Evolutionary conservation across 1,140 invertebrate species (phyloP).

Genomic region (Centruroides vittatus): DNA sequence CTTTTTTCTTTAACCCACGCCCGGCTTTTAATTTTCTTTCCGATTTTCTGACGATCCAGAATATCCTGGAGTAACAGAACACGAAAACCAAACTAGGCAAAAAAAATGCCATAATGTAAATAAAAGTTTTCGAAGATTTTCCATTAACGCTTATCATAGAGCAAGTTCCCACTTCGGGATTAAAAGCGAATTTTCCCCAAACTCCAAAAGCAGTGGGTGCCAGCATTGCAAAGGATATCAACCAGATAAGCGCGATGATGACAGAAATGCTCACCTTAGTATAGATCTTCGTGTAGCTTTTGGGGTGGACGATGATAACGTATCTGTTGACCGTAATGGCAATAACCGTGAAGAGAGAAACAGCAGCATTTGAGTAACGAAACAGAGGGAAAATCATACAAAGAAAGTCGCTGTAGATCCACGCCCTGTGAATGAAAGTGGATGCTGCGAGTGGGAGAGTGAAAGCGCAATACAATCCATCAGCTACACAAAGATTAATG

Average conservation of each 20-base stretch:
- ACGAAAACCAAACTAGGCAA: conserved; percentile 61
- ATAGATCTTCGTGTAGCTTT: conserved; percentile 50
- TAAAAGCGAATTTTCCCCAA: conserved; percentile 63
- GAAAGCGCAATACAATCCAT: conserved; percentile 64
- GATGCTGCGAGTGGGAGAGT: conserved; percentile 58
- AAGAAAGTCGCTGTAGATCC: conserved; percentile 52
- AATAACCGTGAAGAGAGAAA: conserved; percentile 66
- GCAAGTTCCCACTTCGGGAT: conserved; percentile 55
- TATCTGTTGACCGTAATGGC: conserved; percentile 76
- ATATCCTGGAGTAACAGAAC: conserved; percentile 60
- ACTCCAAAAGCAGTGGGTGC: conserved; percentile 58
- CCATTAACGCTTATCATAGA: conserved; percentile 53
- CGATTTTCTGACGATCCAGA: conserved; percentile 43
- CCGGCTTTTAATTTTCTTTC: not conserved
- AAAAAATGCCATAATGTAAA: conserved; percentile 63
- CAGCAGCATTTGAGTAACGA: conserved; percentile 70
- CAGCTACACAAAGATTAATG: conserved; percentile 60
- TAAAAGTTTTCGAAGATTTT: conserved; percentile 59
- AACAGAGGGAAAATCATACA: conserved; percentile 64
- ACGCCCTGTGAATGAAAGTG: conserved; percentile 52
- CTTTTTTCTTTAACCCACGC: no score
- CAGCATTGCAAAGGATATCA: conserved; percentile 53
- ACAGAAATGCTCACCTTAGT: conserved; percentile 47
- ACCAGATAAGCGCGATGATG: conserved; percentile 63
- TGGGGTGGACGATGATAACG: conserved; percentile 66